Percentiles rank a stretch among this genome's conserved stretches.
Evolutionary conservation across 2,113 vertebrate genomes (phyloP).

Genomic region (Onychostoma macrolepis): DNA sequence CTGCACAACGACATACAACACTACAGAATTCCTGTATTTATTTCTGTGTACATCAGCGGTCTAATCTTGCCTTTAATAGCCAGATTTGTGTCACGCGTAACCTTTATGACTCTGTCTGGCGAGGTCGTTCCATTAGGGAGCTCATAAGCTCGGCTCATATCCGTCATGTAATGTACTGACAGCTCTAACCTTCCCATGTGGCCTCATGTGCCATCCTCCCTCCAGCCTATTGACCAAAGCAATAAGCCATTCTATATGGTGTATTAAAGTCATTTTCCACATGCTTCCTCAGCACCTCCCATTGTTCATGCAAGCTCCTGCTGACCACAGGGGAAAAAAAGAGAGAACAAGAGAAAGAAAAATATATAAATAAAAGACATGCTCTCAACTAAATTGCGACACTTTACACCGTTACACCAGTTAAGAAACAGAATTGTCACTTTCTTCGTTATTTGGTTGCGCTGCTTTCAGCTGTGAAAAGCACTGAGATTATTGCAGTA

Average conservation of each 20-base stretch:
- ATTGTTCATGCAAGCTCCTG: constrained; percentile 98
- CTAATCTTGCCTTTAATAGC: constrained; percentile 87
- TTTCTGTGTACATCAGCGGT: constrained; percentile 75
- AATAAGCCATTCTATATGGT: constrained; percentile 99
- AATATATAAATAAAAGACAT: constrained; percentile 53
- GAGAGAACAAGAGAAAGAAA: constrained; percentile 67
- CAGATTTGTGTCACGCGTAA: constrained; percentile 91
- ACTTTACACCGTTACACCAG: constrained; percentile 90
- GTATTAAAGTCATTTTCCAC: constrained; percentile 99
- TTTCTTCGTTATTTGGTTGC: constrained; percentile 61
- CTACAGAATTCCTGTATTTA: constrained; percentile 69
- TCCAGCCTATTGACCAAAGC: constrained; percentile 99
- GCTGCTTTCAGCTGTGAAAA: constrained; percentile 83
- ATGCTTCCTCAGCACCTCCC: constrained; percentile 99
- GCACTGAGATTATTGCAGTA: constrained; percentile 85
- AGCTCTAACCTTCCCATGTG: constrained; percentile 99
- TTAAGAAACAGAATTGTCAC: constrained; percentile 86
- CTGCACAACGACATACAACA: neutral
- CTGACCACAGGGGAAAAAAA: constrained; percentile 83
- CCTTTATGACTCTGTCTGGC: constrained; percentile 96
- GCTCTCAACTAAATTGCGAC: constrained; percentile 89
- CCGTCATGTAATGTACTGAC: constrained; percentile 93
- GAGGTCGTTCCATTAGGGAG: constrained; percentile 91
- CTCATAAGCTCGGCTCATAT: constrained; percentile 92
- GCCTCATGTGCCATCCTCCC: constrained; percentile 93